These are phyloP conservation scores for Conomelus anceps DNA, from an alignment of 2,888 invertebrate species.

Conservation along the genomic window DNA sequence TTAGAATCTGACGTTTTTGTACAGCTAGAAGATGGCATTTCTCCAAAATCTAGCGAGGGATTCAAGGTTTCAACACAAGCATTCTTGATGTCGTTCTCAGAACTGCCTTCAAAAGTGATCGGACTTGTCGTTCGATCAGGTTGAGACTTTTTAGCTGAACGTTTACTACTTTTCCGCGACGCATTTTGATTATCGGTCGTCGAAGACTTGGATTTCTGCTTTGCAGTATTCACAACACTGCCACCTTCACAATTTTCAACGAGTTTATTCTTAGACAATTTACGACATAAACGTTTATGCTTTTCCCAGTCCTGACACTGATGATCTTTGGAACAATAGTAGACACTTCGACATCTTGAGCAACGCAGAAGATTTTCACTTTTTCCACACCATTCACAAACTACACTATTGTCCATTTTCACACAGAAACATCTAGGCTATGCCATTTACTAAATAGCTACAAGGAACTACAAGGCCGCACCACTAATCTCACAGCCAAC, in stretches of 20 bases:
- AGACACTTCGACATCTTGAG: conserved; percentile 62
- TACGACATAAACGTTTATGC: conserved; percentile 50
- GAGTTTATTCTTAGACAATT: conserved; percentile 14
- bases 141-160: not conserved
- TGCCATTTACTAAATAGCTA: not conserved
- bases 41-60: conserved; percentile 39
- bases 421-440: not conserved
- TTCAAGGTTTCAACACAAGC: conserved; percentile 51
- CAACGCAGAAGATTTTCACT: conserved; percentile 60
- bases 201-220: not conserved
- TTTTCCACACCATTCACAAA: conserved; percentile 49
- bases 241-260: not conserved
- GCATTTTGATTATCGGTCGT: not conserved
- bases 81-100: conserved; percentile 60
- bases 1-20: not conserved
- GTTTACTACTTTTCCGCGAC: not conserved
- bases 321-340: conserved; percentile 74
- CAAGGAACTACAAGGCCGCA: not conserved
- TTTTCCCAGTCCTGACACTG: conserved; percentile 72
- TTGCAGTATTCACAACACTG: not conserved
- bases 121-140: conserved; percentile 17
- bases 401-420: conserved; percentile 26
- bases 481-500: not conserved
- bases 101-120: conserved; percentile 47
- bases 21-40: not conserved